Evolutionary conservation across 2,888 invertebrate genomes (phyloP), one percentile per base, ranked within the genome.

Genomic region (Agrochola circellaris): DNA sequence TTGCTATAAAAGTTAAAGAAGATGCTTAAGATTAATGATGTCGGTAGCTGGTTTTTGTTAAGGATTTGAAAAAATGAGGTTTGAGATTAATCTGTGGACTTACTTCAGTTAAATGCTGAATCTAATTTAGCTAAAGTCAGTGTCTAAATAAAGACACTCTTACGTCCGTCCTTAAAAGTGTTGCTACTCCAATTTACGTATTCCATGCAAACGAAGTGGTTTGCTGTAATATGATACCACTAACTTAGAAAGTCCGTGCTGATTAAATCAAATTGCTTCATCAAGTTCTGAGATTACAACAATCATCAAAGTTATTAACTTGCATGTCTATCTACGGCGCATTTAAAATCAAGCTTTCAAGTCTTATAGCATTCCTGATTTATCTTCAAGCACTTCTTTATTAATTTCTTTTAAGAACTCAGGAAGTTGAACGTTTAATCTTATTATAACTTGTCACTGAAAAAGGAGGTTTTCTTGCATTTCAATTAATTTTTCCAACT

Each of bases 181-280:
- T 48, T 74, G 34, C 20, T 68, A 38, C 73, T 76, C 74, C 72
- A 82, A 81, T 82, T 84, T 84, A 70, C 76, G 84, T 82, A 75
- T 66, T 74, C 62, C 77, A 80, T 66, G 80, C 88, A 77, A 85
- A 81, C 73, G 78, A 77, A 81, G 77, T 67, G 54, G 80, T 77
- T 83, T 45, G 26, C 73, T 51, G 77, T 81, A 81, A 82, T 79
- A 76, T 72, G 86, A 84, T 82, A 80, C 77, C 71, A 80, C 88
- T 79, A 80, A 81, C 73, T 86, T 87, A 86, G 87, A 88, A 88
- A 87, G 88, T 84, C 75, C 0, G 68, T 64, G 38, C 82, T 86
- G 87, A 87, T 87, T 87, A 84, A 86, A 87, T 86, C 88, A 87
- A 88, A 88, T 87, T 86, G 87, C 88, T 87, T 84, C 87, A 87